Conservation (phyloP, 2,113 vertebrate genomes). For the Vireo altiloquus region DNA sequence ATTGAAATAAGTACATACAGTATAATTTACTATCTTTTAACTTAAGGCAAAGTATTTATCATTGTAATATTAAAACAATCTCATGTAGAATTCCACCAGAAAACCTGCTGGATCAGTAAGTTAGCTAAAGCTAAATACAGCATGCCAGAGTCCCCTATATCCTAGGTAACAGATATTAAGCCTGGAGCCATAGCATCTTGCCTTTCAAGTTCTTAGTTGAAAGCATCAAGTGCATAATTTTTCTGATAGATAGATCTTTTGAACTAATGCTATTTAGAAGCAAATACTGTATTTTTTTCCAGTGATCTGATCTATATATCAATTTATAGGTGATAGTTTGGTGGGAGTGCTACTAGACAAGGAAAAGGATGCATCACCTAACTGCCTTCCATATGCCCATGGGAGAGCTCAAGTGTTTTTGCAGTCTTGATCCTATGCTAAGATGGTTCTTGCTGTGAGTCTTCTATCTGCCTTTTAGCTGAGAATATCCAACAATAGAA, state of each 20-base stretch:
- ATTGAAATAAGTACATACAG: neutral
- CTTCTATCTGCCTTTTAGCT: neutral
- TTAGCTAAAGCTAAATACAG: neutral
- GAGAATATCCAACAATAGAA: neutral
- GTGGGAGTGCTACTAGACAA: neutral
- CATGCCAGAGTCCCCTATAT: neutral
- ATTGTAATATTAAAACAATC: neutral
- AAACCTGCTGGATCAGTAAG: neutral
- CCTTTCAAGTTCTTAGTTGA: neutral
- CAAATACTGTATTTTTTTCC: neutral
- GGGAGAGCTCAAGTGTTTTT: neutral
- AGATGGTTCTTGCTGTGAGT: neutral
- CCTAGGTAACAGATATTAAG: neutral
- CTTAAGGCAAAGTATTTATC: neutral
- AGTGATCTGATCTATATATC: neutral
- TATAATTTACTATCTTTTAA: neutral
- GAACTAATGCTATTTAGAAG: neutral
- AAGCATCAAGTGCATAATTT: neutral
- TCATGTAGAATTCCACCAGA: neutral
- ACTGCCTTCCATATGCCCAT: too few species aligned
- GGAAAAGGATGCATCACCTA: neutral
- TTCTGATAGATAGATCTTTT: neutral
- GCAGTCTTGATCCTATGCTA: neutral
- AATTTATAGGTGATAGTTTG: neutral
- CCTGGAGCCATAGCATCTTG: neutral